These are phyloP conservation scores for Pediacus dermestoides DNA, from an alignment of 2,888 invertebrate species.

Conservation along the genomic window DNA sequence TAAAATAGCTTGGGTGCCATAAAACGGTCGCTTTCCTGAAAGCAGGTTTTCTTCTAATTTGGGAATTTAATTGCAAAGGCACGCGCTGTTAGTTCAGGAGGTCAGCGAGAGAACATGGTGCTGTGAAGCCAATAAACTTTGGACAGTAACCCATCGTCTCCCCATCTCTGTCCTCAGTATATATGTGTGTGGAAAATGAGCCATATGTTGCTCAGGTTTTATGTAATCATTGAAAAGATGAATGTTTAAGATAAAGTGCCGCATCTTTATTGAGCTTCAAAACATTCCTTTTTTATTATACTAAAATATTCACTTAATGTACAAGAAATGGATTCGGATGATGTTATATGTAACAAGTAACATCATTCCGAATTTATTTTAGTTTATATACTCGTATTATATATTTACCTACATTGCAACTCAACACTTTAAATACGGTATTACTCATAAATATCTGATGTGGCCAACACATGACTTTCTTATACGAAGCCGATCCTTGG, in stretches of 20 bases:
- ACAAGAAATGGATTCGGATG: conserved; percentile 14
- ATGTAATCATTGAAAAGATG: conserved; percentile 35
- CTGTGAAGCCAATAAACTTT: conserved; percentile 28
- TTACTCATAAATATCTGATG: too few species aligned
- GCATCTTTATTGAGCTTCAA: conserved; percentile 32
- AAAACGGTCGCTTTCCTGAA: too few species aligned
- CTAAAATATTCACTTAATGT: conserved; percentile 18
- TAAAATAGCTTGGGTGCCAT: too few species aligned
- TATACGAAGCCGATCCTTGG: too few species aligned
- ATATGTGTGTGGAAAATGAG: conserved; percentile 30
- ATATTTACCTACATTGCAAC: too few species aligned
- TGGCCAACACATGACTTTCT: too few species aligned
- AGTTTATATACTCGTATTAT: too few species aligned
- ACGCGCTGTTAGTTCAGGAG: conserved; percentile 33
- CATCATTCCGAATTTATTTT: too few species aligned
- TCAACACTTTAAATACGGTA: too few species aligned
- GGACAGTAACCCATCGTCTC: too few species aligned
- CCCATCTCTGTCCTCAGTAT: too few species aligned
- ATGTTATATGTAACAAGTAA: too few species aligned
- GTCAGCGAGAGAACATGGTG: conserved; percentile 17
- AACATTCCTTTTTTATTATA: conserved; percentile 28
- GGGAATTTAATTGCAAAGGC: conserved; percentile 35
- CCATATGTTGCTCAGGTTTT: conserved; percentile 34
- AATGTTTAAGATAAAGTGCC: conserved; percentile 34
- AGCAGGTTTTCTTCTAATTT: conserved; percentile 29